Evolutionary conservation across 2,888 invertebrate genomes (phyloP).

Genomic region (Drosophila neotestacea): DNA sequence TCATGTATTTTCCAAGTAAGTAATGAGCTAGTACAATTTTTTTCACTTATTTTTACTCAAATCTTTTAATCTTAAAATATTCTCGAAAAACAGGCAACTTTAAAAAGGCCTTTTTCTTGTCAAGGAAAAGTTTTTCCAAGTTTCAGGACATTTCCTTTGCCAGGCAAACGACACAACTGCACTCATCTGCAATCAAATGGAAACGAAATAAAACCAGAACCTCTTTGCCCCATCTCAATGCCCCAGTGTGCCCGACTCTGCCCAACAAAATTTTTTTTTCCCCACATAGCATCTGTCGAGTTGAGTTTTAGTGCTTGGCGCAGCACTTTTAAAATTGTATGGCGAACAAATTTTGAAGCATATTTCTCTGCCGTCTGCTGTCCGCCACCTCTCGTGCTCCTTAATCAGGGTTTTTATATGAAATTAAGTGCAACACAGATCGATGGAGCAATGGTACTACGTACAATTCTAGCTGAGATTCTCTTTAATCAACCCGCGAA

Average conservation of each 20-base stretch:
- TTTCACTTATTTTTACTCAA: background rate
- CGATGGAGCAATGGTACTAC: conserved; percentile 34
- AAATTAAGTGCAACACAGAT: conserved; percentile 42
- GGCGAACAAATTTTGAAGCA: conserved; percentile 75
- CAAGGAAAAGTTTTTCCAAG: conserved; percentile 49
- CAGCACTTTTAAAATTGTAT: conserved; percentile 71
- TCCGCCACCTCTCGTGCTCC: background rate
- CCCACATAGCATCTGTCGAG: conserved; percentile 36
- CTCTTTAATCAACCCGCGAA: conserved; percentile 43
- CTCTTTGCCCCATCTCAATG: background rate
- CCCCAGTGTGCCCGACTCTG: background rate
- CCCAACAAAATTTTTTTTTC: conserved; percentile 26
- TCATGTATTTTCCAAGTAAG: conserved; percentile 35
- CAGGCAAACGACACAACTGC: conserved; percentile 49
- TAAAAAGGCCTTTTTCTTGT: conserved; percentile 34
- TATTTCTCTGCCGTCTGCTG: conserved; percentile 53
- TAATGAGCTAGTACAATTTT: conserved; percentile 18
- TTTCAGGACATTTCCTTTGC: conserved; percentile 42
- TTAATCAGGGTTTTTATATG: conserved; percentile 61
- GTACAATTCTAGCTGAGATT: conserved; percentile 3
- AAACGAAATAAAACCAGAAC: conserved; percentile 54
- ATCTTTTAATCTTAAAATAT: conserved; percentile 10
- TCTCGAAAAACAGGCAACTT: conserved; percentile 29
- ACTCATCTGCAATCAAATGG: conserved; percentile 70
- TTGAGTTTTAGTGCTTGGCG: conserved; percentile 55